Evolutionary conservation across 2,797 vertebrate species (phyloP), one percentile per base, ranked within the genome.

Genomic region (Hoplostethus mediterraneus): DNA sequence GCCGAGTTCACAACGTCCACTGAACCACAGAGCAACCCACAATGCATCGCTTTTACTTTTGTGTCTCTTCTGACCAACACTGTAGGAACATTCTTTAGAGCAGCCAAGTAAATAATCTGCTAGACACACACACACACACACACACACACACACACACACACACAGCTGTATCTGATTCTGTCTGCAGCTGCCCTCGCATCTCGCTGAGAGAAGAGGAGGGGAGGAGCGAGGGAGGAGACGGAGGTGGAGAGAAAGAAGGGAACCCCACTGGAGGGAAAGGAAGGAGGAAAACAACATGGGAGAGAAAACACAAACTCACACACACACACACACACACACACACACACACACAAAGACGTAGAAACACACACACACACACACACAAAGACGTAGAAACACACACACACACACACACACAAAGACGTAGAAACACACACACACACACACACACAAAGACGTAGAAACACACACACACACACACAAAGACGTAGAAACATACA

Each of bases 161-260:
- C 80, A 90, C 85, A 90, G 77, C 77, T 90, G 85, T 79, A 81
- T 84, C 71, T 81, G 54, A 85, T 90, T 84, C 82, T 40, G 63
- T 75, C 63, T 79, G 67, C 79, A 88, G 80, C 75, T 81, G 80
- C 79, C 73, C 81, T 70, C 67, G 71, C 52, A 49, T 78, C 73
- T 73, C 73, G 51, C 52, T 28, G 21, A 47, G 67, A 16, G 58
- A 79, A 65, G 70, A 77, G 67, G 49, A 68, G 30, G 7, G 44
- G 45, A n/a, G 14, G 49, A 17, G 44, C 13, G 56, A 59, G 40
- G 55, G 66, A 68, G 71, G 77, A 75, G 68, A 67, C 16, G 38
- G 12, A 31, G 45, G 44, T 40, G 62, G 3, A 28, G 64, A 47
- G 31, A 49, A 62, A 52, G 62, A 63, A 75, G 42, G 73, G 72